Evolutionary conservation across 1,140 invertebrate species (phyloP).

Genomic region (Diuraphis noxia): DNA sequence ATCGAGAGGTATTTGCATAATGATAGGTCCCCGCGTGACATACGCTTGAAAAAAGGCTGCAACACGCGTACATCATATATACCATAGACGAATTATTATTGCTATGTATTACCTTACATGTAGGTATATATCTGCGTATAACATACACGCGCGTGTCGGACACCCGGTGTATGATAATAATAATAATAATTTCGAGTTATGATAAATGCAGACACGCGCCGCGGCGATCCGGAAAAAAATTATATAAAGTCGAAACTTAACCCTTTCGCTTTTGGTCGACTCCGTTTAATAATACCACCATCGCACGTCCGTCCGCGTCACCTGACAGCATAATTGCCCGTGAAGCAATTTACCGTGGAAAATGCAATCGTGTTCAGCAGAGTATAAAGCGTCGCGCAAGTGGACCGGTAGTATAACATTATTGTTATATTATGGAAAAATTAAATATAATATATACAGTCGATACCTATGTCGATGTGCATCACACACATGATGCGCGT

Average conservation of each 20-base stretch:
- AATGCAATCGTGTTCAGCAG: conserved; percentile 20
- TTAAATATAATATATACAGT: not conserved
- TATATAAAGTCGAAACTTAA: conserved; percentile 37
- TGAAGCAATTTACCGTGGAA: conserved; percentile 35
- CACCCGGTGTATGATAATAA: conserved; percentile 25
- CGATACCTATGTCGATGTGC: not conserved
- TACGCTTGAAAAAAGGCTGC: not conserved
- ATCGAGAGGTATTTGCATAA: conserved; percentile 42
- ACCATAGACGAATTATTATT: not conserved
- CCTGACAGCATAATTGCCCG: conserved; percentile 47
- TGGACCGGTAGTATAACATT: not conserved
- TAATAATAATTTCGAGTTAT: not conserved
- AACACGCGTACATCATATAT: not conserved
- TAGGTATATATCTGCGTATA: not conserved
- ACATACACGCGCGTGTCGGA: not conserved
- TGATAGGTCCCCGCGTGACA: conserved; percentile 37
- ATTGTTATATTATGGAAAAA: too few relatives aligned
- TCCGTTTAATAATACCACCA: conserved; percentile 50
- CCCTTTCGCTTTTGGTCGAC: conserved; percentile 32
- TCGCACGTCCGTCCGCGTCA: not conserved
- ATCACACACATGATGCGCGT: not conserved
- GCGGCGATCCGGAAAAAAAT: not conserved
- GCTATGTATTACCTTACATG: not conserved
- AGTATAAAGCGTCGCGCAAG: not conserved
- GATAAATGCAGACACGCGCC: conserved; percentile 14